Percentiles rank a stretch among this genome's conserved stretches.
phyloP scores from a whole-genome alignment of 2,113 vertebrate species.

The Agapornis roseicollis region DNA sequence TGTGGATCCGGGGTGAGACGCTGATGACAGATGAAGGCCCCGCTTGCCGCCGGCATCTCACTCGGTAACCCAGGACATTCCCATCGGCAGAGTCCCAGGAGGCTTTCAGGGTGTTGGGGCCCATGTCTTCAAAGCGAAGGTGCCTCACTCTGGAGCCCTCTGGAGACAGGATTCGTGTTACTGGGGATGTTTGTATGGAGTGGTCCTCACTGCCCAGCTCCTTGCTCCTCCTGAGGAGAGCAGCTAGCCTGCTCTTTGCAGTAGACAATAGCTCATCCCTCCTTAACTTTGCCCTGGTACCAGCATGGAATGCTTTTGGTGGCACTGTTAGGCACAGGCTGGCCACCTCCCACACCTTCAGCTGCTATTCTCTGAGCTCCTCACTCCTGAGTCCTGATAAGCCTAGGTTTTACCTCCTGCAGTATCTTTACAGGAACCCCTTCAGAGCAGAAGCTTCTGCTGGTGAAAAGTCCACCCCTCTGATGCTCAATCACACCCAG shows the following conservation, averaged over 20 bases:
- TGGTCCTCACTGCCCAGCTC: accelerated
- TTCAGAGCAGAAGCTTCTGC: not conserved
- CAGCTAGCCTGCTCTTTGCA: not conserved
- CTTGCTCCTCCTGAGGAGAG: not conserved
- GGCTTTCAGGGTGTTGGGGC: conserved; percentile 68
- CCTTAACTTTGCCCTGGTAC: not conserved
- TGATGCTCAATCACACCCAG: not conserved
- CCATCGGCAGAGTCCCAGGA: conserved; percentile 75
- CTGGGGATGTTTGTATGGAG: accelerated
- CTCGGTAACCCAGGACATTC: conserved; percentile 80
- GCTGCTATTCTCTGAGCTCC: not conserved
- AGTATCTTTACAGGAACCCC: not conserved
- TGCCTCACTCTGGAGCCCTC: conserved; percentile 54
- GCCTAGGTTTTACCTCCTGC: not conserved
- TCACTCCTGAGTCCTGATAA: not conserved
- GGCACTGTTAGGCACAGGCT: not conserved
- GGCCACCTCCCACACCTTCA: not conserved
- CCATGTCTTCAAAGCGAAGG: conserved; percentile 45
- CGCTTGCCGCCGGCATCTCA: conserved; percentile 77
- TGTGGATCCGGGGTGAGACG: conserved; percentile 71
- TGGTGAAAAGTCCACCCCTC: not conserved
- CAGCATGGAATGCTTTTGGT: not conserved
- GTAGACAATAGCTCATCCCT: accelerated
- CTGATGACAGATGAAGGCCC: conserved; percentile 63
- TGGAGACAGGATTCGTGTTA: not conserved